These are phyloP conservation scores for Petrolisthes cinctipes DNA, from an alignment of 2,888 invertebrate genomes.

Conservation along the genomic window DNA sequence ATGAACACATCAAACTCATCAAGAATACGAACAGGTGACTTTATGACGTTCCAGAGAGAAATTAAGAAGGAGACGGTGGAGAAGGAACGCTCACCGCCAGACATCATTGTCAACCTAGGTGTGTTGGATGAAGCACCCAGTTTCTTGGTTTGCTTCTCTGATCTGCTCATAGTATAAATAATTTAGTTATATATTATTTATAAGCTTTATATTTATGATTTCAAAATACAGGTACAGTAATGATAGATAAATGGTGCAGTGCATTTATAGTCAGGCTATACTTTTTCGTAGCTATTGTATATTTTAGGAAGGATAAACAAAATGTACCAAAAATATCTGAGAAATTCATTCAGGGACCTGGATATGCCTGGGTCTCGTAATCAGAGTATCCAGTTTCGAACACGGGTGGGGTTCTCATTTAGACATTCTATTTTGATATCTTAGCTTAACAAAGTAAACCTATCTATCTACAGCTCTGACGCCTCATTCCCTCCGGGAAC, in stretches of 20 bases:
- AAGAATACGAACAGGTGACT: constrained; percentile 91
- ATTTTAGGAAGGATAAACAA: too few species aligned
- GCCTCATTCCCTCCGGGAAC: too few species aligned
- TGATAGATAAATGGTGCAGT: background rate
- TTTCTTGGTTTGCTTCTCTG: background rate
- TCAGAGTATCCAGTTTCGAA: too few species aligned
- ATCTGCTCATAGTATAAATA: background rate
- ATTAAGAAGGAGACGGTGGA: constrained; percentile 94
- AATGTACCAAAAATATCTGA: too few species aligned
- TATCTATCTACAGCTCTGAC: too few species aligned
- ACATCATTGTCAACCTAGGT: constrained; percentile 75
- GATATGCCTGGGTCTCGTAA: too few species aligned
- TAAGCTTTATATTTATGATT: background rate
- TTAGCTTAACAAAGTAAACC: too few species aligned
- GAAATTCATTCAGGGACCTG: too few species aligned
- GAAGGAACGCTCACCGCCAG: constrained; percentile 96
- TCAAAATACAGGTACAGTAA: background rate
- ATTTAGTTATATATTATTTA: background rate
- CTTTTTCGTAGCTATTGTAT: too few species aligned
- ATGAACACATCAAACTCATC: constrained; percentile 98
- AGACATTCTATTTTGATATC: too few species aligned
- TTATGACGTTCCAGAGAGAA: constrained; percentile 91
- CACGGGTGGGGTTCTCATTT: too few species aligned
- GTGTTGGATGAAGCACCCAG: background rate
- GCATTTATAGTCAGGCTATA: too few species aligned